These are phyloP conservation scores for Tethea ocularis DNA, from an alignment of 2,888 invertebrate genomes.

Conservation along the genomic window DNA sequence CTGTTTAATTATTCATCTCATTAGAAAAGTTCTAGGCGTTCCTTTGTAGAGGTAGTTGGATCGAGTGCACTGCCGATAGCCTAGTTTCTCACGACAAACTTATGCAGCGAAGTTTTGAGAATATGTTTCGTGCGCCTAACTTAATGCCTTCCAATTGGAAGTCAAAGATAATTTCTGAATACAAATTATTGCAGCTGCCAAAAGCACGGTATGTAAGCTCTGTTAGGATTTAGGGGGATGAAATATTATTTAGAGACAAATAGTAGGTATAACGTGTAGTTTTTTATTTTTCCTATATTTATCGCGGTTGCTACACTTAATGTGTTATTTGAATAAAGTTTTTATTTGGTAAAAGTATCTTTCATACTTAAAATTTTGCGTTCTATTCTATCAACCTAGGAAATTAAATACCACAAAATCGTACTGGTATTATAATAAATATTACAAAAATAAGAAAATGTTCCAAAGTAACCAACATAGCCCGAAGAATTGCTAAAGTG, in stretches of 20 bases:
- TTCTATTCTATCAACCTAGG: too few species aligned
- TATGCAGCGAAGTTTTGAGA: conserved; percentile 58
- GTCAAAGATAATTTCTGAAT: conserved; percentile 50
- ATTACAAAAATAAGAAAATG: too few species aligned
- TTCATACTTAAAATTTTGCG: too few species aligned
- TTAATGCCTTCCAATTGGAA: conserved; percentile 54
- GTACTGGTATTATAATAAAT: too few species aligned
- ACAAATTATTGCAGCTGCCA: conserved; percentile 34
- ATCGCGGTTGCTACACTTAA: too few species aligned
- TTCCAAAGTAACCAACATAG: too few species aligned
- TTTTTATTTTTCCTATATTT: too few species aligned
- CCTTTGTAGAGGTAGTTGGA: conserved; percentile 64
- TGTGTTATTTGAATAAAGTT: too few species aligned
- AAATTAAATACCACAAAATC: too few species aligned
- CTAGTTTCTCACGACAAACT: conserved; percentile 61
- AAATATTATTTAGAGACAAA: background rate
- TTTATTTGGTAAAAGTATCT: too few species aligned
- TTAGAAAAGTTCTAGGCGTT: conserved; percentile 73
- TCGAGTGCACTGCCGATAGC: conserved; percentile 68
- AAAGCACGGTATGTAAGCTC: conserved; percentile 27
- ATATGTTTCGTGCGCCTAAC: conserved; percentile 60
- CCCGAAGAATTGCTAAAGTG: too few species aligned
- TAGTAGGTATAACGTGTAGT: background rate
- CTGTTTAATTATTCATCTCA: conserved; percentile 81
- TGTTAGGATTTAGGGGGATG: conserved; percentile 15